Evolutionary conservation across 1,140 invertebrate genomes (phyloP), one percentile per base, ranked within the genome.

Genomic region (Rhagoletis pomonella): DNA sequence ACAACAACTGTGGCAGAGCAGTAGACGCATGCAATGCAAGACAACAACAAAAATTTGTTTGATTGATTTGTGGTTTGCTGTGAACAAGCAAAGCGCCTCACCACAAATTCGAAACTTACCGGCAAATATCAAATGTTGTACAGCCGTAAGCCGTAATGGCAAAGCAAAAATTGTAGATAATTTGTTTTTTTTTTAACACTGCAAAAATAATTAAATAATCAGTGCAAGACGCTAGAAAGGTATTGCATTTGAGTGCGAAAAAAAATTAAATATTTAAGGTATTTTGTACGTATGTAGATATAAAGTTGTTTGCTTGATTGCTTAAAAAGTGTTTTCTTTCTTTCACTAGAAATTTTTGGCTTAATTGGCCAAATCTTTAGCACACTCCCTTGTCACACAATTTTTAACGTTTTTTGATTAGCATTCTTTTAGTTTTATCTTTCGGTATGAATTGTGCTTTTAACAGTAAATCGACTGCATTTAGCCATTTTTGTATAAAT

Each of bases 41-140:
- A 29, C 64, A 67, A 67, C n/a, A 39, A 6, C 4, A 29, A 39
- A n/a, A 67, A 67, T 7, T 67, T 39, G 64, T 67, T 81, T 81
- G 73, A 81, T 81, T 81, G 73, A 81, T 55, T 50, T 81, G 73
- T 81, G 73, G 73, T 58, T 81, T 81, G 29, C 44, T 17, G 73
- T 50, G 44, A 81, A 81, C 73, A 81, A 81, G 47, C 73, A 55
- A 17, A 55, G 47, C 47, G 47, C 47, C 19, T 50, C n/a, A n/a
- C 67, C 67, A 73, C 67, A 73, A 55, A 10, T 47, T 81, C 47
- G 73, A 12, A 81, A 19, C 47, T 29, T 12, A 55, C 73, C 73
- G 73, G 73, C 73, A n/a, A 55, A 55, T 55, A 81, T 81, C n/a
- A 29, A 81, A 29, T 81, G 73, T 81, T 81, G 47, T 42, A 55